Conservation (phyloP, 2,113 vertebrate genomes). For the Arizona elegans region DNA sequence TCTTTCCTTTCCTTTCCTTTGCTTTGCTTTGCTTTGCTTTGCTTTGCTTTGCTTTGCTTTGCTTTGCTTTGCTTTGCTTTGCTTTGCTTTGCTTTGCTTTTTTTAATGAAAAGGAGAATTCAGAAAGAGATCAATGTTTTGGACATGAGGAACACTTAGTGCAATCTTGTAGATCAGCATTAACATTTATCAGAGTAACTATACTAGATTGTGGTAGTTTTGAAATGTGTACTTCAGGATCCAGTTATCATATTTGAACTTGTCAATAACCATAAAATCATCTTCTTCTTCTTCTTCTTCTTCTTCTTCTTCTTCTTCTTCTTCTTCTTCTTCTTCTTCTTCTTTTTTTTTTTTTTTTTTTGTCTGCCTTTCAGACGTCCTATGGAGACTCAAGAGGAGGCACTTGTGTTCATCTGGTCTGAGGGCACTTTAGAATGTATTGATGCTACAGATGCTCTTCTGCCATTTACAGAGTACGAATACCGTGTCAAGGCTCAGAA, state of each 20-base stretch:
- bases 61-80: too few species aligned
- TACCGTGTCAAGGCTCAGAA: constrained; percentile 79
- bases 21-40: background rate
- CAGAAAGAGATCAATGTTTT: constrained; percentile 7
- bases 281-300: too few species aligned
- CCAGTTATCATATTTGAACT: background rate
- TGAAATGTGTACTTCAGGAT: constrained; percentile 12
- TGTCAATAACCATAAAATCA: background rate
- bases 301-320: too few species aligned
- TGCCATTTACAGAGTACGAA: constrained; percentile 81
- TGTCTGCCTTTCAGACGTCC: constrained; percentile 72
- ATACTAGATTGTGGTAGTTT: constrained; percentile 14
- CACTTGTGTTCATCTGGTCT: constrained; percentile 82
- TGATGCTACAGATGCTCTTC: constrained; percentile 73
- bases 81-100: too few species aligned
- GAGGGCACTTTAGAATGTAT: constrained; percentile 80
- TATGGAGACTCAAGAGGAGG: constrained; percentile 71
- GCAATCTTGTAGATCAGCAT: background rate
- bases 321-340: too few species aligned
- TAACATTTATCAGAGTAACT: background rate
- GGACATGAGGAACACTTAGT: background rate
- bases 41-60: too few species aligned
- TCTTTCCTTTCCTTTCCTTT: background rate
- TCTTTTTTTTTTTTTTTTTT: too few species aligned
- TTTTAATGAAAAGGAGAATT: background rate